Percentiles rank a stretch among this genome's conserved stretches.
Evolutionary conservation across 2,888 invertebrate genomes (phyloP).

Genomic region (Ornithoptera priamus): DNA sequence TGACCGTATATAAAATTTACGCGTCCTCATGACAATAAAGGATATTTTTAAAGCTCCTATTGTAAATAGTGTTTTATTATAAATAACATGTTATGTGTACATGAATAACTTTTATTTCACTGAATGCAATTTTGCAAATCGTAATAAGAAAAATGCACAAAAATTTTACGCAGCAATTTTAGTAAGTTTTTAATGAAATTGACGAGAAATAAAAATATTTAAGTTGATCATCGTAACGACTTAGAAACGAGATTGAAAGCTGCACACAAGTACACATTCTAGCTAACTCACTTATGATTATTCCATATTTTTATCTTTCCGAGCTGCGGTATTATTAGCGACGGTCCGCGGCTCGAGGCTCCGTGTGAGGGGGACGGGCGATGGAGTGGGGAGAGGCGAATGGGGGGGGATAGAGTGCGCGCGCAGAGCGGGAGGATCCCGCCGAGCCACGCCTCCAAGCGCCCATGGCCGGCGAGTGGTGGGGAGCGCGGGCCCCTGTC

Average conservation of each 20-base stretch:
- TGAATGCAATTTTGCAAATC: background rate
- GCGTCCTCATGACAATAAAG: background rate
- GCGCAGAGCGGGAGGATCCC: slow-evolving; percentile 42
- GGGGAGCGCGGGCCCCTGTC: slow-evolving; percentile 74
- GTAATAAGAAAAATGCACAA: background rate
- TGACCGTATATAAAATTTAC: background rate
- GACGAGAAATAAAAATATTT: slow-evolving; percentile 2
- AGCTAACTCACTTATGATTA: slow-evolving; percentile 75
- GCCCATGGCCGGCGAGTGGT: slow-evolving; percentile 64
- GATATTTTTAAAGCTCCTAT: background rate
- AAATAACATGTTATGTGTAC: background rate
- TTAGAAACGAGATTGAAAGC: slow-evolving; percentile 42
- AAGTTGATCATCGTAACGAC: slow-evolving; percentile 27
- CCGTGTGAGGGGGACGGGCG: slow-evolving; percentile 37
- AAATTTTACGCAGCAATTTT: background rate
- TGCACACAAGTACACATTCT: slow-evolving; percentile 69
- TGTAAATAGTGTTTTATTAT: background rate
- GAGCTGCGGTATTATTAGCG: slow-evolving; percentile 72
- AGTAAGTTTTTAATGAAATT: background rate
- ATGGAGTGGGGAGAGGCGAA: slow-evolving; percentile 39
- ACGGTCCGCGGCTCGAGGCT: slow-evolving; percentile 37
- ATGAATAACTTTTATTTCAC: background rate
- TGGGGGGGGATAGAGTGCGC: slow-evolving; percentile 38
- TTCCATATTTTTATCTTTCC: slow-evolving; percentile 77
- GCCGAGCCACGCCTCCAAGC: slow-evolving; percentile 62